Evolutionary conservation across 2,888 invertebrate species (phyloP).

Genomic region (Dryococelus australis): DNA sequence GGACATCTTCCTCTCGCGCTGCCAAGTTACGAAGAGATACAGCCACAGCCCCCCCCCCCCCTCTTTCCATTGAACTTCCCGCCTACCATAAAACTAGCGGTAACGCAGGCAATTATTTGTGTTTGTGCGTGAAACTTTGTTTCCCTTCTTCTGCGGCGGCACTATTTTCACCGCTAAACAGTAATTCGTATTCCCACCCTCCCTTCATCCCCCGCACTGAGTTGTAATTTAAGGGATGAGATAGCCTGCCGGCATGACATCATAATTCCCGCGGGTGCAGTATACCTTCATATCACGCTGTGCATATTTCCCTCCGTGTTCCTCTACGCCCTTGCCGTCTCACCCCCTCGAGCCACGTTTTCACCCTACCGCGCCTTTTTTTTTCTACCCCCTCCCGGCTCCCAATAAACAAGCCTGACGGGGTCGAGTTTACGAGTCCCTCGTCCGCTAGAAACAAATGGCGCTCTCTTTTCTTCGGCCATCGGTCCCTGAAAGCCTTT

Average conservation of each 20-base stretch:
- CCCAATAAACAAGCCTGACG: slow-evolving; percentile 3
- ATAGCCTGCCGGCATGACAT: slow-evolving; percentile 26
- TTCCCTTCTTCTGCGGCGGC: slow-evolving; percentile 10
- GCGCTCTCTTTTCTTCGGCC: background rate
- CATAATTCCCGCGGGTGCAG: slow-evolving; percentile 12
- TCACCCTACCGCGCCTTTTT: background rate
- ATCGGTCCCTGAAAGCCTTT: slow-evolving; percentile 7
- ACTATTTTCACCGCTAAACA: slow-evolving; percentile 11
- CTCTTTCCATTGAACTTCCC: background rate
- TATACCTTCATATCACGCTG: slow-evolving; percentile 30
- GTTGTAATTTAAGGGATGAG: slow-evolving; percentile 18
- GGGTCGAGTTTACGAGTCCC: slow-evolving; percentile 9
- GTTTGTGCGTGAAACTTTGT: background rate
- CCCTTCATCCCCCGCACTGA: background rate
- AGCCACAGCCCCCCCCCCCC: background rate
- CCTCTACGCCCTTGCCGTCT: background rate
- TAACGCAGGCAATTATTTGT: slow-evolving; percentile 16
- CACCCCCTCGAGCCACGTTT: background rate
- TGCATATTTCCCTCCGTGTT: slow-evolving; percentile 20
- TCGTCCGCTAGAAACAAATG: slow-evolving; percentile 16
- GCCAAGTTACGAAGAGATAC: background rate
- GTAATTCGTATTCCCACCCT: slow-evolving; percentile 7
- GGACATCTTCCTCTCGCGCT: background rate
- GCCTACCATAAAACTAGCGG: background rate
- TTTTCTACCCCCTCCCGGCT: background rate